Percentiles rank a stretch among this genome's conserved stretches.
Evolutionary conservation across 1,140 invertebrate species (phyloP).

Genomic region (Drosophila ambigua): DNA sequence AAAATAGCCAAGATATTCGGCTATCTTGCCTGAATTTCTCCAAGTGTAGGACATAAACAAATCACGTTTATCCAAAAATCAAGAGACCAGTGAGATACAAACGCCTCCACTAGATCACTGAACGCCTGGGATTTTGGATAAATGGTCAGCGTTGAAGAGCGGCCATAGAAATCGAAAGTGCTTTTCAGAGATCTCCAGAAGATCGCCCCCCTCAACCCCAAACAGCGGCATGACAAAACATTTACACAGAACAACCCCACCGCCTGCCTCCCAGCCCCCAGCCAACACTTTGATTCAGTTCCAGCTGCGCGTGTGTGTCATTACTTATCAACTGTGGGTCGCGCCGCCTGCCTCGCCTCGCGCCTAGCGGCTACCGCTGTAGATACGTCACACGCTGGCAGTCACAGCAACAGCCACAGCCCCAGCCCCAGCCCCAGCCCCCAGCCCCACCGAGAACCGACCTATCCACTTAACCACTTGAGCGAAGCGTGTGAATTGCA

Average conservation of each 20-base stretch:
- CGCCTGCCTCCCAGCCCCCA: too few relatives aligned
- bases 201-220: not conserved
- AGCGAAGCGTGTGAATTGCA: conserved; percentile 62
- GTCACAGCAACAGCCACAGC: not conserved
- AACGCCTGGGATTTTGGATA: conserved; percentile 76
- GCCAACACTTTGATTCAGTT: not conserved
- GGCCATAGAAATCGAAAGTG: conserved; percentile 53
- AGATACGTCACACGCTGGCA: not conserved
- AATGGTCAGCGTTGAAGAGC: conserved; percentile 58
- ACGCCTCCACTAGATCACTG: conserved; percentile 63
- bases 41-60: conserved; percentile 38
- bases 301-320: conserved; percentile 27
- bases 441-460: not conserved
- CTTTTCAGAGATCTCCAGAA: conserved; percentile 9
- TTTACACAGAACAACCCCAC: not conserved
- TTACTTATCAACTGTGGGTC: conserved; percentile 2
- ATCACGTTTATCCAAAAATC: conserved; percentile 59
- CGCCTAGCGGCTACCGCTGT: conserved; percentile 33
- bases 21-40: conserved; percentile 17
- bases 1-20: too few relatives aligned
- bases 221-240: not conserved
- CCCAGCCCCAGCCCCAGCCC: too few relatives aligned
- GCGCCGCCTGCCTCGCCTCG: not conserved
- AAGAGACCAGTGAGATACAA: conserved; percentile 41
- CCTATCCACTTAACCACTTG: conserved; percentile 34